A percentile compares a stretch with the other conserved stretches of the same genome.
Conservation (phyloP, 1,140 invertebrate species). For the Sitobion miscanthi region DNA sequence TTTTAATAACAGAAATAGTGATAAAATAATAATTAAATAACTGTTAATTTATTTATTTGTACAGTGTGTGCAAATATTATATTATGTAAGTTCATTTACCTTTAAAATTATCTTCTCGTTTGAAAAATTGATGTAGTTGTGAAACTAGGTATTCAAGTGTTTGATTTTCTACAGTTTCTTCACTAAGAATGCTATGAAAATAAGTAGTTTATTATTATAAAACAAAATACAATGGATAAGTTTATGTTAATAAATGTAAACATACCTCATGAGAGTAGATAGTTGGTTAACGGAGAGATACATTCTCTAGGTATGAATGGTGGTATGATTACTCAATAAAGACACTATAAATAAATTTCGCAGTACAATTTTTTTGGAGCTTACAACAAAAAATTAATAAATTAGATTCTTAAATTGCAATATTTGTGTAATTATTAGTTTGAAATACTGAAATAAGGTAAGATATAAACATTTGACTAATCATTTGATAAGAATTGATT, state of each 20-base stretch:
- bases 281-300: constrained; percentile 36
- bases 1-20: too few relatives aligned
- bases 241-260: not conserved
- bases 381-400: not conserved
- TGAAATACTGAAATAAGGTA: not conserved
- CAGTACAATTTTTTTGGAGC: not conserved
- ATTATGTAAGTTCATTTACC: constrained; percentile 42
- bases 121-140: constrained; percentile 71
- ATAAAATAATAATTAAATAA: constrained; percentile 5
- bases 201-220: not conserved
- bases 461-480: not conserved
- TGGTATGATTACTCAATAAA: not conserved
- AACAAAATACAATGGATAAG: not conserved
- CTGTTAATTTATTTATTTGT: not conserved
- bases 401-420: not conserved
- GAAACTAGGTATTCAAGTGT: constrained; percentile 71
- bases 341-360: not conserved
- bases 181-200: constrained; percentile 68
- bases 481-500: constrained; percentile 8
- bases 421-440: not conserved
- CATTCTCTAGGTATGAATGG: constrained; percentile 26
- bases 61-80: not conserved
- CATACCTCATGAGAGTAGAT: constrained; percentile 43
- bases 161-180: constrained; percentile 70
- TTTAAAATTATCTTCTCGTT: constrained; percentile 59